Conservation (phyloP, 2,888 invertebrate genomes). For the Thelaira solivaga region DNA sequence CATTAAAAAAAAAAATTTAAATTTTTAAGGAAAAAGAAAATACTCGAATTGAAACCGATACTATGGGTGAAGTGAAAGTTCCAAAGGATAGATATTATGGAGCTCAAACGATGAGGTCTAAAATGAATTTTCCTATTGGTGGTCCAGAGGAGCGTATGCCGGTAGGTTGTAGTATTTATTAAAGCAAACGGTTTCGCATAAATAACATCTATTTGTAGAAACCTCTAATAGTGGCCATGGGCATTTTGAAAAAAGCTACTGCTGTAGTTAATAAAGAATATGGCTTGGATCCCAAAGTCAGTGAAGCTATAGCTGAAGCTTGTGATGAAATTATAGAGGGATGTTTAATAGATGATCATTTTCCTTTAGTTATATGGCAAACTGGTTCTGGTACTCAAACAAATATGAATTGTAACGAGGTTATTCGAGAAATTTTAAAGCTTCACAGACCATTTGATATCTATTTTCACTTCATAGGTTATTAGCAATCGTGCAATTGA, state of each 20-base stretch:
- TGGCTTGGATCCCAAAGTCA: constrained; percentile 90
- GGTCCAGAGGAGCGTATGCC: constrained; percentile 95
- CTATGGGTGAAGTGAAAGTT: constrained; percentile 95
- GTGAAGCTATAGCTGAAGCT: constrained; percentile 91
- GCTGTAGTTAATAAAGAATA: constrained; percentile 94
- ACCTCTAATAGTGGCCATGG: constrained; percentile 94
- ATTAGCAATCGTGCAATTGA: constrained; percentile 93
- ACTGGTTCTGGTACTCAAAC: constrained; percentile 99
- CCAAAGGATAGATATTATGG: constrained; percentile 94
- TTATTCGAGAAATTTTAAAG: constrained; percentile 65
- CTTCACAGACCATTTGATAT: not conserved
- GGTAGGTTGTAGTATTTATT: too few species aligned
- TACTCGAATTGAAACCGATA: constrained; percentile 84
- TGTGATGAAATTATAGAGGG: constrained; percentile 96
- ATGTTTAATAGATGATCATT: constrained; percentile 89
- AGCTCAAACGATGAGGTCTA: constrained; percentile 94
- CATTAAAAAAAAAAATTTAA: not conserved
- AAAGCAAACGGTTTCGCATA: too few species aligned
- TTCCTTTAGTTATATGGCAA: constrained; percentile 99
- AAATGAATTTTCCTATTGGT: constrained; percentile 97
- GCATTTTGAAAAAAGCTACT: constrained; percentile 96
- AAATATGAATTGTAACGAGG: constrained; percentile 99
- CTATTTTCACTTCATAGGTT: constrained; percentile 55
- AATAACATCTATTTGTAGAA: constrained; percentile 79
- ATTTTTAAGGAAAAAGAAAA: not conserved